Conservation (phyloP, 2,797 vertebrate species). For the Typhlichthys subterraneus region DNA sequence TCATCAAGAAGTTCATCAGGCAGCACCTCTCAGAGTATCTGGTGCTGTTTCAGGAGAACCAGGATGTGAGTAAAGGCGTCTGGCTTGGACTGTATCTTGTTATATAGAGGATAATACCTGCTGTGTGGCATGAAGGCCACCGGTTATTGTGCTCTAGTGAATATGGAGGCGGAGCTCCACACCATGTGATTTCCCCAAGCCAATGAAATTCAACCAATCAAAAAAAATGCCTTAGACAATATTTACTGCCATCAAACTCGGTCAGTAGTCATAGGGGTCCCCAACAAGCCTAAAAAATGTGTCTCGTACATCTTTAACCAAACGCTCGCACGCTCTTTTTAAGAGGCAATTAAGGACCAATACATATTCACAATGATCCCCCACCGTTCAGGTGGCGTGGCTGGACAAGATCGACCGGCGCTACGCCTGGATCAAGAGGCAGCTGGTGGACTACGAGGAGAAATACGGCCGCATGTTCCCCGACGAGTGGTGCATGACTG, state of each 20-base stretch:
- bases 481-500: slow-evolving; percentile 94
- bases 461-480: slow-evolving; percentile 98
- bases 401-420: slow-evolving; percentile 96
- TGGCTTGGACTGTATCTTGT: not conserved
- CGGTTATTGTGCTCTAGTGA: too few relatives aligned
- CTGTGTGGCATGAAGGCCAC: not conserved
- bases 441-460: slow-evolving; percentile 97
- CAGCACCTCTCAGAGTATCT: slow-evolving; percentile 96
- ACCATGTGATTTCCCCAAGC: too few relatives aligned
- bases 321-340: too few relatives aligned
- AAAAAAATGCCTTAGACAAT: too few relatives aligned
- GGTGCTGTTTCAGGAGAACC: slow-evolving; percentile 98
- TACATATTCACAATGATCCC: too few relatives aligned
- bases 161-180: too few relatives aligned
- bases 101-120: not conserved
- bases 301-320: too few relatives aligned
- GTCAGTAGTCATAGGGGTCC: too few relatives aligned
- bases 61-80: slow-evolving; percentile 85
- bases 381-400: slow-evolving; percentile 85
- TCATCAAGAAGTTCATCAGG: slow-evolving; percentile 98
- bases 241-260: too few relatives aligned
- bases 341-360: too few relatives aligned
- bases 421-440: slow-evolving; percentile 97
- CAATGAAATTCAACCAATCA: too few relatives aligned
- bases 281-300: too few relatives aligned